phyloP scores from a whole-genome alignment of 2,113 vertebrate genomes.

The Spilogale gracilis region DNA sequence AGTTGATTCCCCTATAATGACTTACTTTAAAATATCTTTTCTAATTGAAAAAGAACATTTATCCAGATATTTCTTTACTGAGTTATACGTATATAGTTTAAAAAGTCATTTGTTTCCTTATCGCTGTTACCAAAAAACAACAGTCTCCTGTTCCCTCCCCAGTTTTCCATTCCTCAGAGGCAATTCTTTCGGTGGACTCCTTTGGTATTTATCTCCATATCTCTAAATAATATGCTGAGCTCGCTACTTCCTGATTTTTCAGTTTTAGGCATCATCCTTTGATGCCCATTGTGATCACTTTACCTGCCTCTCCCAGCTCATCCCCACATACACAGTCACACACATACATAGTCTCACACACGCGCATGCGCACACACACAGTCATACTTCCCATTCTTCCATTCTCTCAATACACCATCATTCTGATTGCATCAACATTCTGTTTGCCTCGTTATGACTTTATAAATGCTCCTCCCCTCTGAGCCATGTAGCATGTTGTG shows the following conservation, averaged over 20 bases:
- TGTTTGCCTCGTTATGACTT: background rate
- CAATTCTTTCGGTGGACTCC: background rate
- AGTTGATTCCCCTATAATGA: background rate
- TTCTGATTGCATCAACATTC: background rate
- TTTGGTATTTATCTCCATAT: background rate
- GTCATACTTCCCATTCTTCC: background rate
- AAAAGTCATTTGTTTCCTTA: constrained; percentile 12
- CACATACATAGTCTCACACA: too few relatives aligned
- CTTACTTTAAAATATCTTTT: constrained; percentile 26
- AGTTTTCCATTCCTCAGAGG: background rate
- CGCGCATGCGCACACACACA: background rate
- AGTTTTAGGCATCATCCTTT: background rate
- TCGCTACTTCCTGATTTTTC: background rate
- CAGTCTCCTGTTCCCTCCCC: background rate
- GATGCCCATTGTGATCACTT: background rate
- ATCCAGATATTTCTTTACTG: constrained; percentile 7
- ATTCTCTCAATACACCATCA: background rate
- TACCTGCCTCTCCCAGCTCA: background rate
- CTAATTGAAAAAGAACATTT: background rate
- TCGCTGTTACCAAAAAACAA: background rate
- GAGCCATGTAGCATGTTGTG: background rate
- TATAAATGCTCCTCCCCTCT: background rate
- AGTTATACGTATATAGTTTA: background rate
- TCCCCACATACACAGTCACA: background rate
- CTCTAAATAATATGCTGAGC: background rate